A percentile compares a stretch with the other conserved stretches of the same genome.
Conservation (phyloP, 2,888 invertebrate species). For the Eupithecia insigniata region DNA sequence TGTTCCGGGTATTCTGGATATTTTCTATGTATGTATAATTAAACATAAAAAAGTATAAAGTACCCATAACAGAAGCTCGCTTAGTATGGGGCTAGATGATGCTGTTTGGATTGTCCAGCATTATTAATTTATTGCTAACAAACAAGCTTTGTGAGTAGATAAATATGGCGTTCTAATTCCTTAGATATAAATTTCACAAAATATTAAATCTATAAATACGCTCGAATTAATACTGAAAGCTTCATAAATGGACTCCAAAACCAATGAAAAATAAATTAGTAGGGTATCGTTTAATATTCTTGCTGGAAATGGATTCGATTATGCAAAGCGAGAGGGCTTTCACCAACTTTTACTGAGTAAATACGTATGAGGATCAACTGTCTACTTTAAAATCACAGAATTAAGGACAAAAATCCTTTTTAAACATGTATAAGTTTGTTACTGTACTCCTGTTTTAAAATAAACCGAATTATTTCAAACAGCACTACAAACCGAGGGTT, state of each 20-base stretch:
- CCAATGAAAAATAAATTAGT: slow-evolving; percentile 40
- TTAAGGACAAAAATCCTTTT: neutral
- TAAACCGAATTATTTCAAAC: neutral
- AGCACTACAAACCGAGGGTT: neutral
- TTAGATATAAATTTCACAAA: neutral
- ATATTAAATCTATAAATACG: neutral
- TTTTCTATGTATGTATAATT: too few relatives aligned
- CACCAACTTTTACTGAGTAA: neutral
- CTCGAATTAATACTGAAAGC: neutral
- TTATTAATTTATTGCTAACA: too few relatives aligned
- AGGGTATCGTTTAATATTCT: slow-evolving; percentile 17
- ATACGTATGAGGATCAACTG: neutral
- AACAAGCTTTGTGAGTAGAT: too few relatives aligned
- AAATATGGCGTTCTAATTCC: too few relatives aligned
- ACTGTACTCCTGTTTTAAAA: neutral
- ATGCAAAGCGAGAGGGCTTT: slow-evolving; percentile 42
- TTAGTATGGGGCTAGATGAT: too few relatives aligned
- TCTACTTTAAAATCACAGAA: neutral
- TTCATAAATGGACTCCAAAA: slow-evolving; percentile 8
- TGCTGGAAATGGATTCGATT: slow-evolving; percentile 40
- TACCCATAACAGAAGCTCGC: too few relatives aligned
- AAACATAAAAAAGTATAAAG: too few relatives aligned
- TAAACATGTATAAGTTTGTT: neutral
- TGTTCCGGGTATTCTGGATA: too few relatives aligned
- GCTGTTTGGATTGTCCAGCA: too few relatives aligned